Evolutionary conservation across 1,140 invertebrate genomes (phyloP).

Genomic region (Ephestia elutella): DNA sequence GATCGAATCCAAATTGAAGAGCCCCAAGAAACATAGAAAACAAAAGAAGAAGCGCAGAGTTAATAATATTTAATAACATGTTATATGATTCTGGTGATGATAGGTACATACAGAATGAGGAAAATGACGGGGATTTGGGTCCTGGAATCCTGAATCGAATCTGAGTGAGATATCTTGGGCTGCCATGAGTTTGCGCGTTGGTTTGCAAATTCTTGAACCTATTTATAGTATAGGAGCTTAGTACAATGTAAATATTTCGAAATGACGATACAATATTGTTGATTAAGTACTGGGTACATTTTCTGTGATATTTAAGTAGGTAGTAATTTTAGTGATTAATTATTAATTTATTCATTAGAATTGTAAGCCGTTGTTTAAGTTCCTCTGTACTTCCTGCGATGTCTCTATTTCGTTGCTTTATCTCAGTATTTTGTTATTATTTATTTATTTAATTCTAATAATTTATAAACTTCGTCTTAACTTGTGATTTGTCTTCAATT

Average conservation of each 20-base stretch:
- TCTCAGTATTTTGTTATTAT: not conserved
- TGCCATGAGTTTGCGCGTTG: not conserved
- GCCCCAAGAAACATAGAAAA: constrained; percentile 8
- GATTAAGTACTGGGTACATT: constrained; percentile 70
- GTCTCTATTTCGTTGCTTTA: constrained; percentile 10
- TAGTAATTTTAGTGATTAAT: constrained; percentile 62
- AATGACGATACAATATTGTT: constrained; percentile 60
- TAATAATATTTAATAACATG: constrained; percentile 20
- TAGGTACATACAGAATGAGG: too few relatives aligned
- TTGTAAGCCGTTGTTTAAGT: constrained; percentile 50
- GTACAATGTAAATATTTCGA: constrained; percentile 38
- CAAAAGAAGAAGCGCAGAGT: constrained; percentile 27
- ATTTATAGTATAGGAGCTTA: constrained; percentile 60
- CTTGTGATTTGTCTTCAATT: not conserved
- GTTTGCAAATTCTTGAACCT: constrained; percentile 47
- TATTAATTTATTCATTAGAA: constrained; percentile 65
- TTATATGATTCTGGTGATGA: constrained; percentile 29
- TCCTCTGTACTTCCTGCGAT: constrained; percentile 43
- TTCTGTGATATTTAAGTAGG: constrained; percentile 67
- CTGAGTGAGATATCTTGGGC: not conserved
- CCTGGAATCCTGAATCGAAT: constrained; percentile 8
- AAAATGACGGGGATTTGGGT: too few relatives aligned
- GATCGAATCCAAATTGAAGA: not conserved
- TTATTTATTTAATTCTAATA: constrained; percentile 11
- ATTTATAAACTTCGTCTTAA: constrained; percentile 9